Conservation (phyloP, 2,888 invertebrate species). For the Microplitis deprimator region DNA sequence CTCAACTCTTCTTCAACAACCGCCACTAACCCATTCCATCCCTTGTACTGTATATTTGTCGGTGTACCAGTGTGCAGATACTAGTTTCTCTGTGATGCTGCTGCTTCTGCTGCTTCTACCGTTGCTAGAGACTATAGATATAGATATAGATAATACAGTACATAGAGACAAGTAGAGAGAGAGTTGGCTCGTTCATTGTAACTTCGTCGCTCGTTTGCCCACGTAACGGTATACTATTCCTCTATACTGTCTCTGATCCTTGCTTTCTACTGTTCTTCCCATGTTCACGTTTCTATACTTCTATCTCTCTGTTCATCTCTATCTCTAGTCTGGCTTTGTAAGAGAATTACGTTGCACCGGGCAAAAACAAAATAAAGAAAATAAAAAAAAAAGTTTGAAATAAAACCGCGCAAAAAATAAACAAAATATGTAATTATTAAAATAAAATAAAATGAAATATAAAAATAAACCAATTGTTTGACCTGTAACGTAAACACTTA, state of each 20-base stretch:
- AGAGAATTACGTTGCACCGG: background rate
- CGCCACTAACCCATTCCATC: background rate
- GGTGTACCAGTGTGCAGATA: background rate
- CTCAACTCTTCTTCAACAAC: background rate
- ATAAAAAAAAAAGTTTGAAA: too few species aligned
- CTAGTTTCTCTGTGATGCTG: constrained; percentile 18
- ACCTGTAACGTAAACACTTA: background rate
- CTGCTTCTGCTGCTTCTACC: constrained; percentile 16
- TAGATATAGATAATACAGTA: constrained; percentile 33
- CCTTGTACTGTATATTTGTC: background rate
- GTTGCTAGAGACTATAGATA: constrained; percentile 17
- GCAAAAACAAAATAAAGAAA: background rate
- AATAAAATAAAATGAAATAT: background rate
- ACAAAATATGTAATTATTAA: background rate
- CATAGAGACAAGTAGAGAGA: constrained; percentile 39
- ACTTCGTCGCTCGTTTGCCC: constrained; percentile 3
- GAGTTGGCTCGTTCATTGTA: constrained; percentile 46
- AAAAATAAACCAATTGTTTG: background rate
- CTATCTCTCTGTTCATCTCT: background rate
- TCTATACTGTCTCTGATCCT: constrained; percentile 3
- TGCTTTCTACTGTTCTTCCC: background rate
- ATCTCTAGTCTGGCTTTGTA: background rate
- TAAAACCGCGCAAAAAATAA: background rate
- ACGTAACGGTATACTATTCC: constrained; percentile 11
- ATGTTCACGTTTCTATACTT: background rate